These are phyloP conservation scores for Tetropium fuscum DNA, from an alignment of 2,888 invertebrate genomes.

Conservation along the genomic window DNA sequence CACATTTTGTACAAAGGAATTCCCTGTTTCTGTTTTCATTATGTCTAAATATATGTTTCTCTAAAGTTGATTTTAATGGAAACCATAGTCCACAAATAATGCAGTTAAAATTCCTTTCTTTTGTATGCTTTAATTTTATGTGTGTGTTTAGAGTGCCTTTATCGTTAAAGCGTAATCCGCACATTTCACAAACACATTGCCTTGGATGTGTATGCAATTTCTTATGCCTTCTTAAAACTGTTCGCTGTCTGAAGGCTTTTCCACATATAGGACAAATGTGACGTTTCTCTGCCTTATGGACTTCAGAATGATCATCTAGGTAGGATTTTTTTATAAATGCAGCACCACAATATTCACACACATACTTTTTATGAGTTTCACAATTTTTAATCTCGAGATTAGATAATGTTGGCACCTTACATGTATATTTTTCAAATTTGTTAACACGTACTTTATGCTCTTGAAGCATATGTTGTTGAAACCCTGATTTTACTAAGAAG, in stretches of 20 bases:
- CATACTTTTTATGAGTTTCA: neutral
- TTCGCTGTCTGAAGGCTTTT: conserved; percentile 48
- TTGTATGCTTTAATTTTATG: conserved; percentile 45
- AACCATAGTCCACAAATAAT: conserved; percentile 48
- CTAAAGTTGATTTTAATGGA: conserved; percentile 49
- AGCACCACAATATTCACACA: conserved; percentile 5
- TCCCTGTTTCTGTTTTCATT: conserved; percentile 6
- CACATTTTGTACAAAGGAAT: conserved; percentile 6
- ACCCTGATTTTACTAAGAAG: neutral
- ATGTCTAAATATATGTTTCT: conserved; percentile 45
- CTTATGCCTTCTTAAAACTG: conserved; percentile 49
- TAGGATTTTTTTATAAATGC: conserved; percentile 25
- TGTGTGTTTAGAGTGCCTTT: conserved; percentile 50
- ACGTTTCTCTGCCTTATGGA: conserved; percentile 10
- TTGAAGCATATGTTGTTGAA: conserved; percentile 9
- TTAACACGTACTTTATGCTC: neutral
- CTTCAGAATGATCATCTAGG: conserved; percentile 15
- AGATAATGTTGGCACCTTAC: neutral
- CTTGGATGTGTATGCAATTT: conserved; percentile 51
- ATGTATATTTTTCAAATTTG: neutral
- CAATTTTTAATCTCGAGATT: neutral
- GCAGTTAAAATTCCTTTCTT: conserved; percentile 48
- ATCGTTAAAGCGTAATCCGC: conserved; percentile 51
- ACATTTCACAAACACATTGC: conserved; percentile 49
- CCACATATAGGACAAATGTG: conserved; percentile 11